Conservation (phyloP, 2,888 invertebrate genomes). For the Parasteatoda lunata region DNA sequence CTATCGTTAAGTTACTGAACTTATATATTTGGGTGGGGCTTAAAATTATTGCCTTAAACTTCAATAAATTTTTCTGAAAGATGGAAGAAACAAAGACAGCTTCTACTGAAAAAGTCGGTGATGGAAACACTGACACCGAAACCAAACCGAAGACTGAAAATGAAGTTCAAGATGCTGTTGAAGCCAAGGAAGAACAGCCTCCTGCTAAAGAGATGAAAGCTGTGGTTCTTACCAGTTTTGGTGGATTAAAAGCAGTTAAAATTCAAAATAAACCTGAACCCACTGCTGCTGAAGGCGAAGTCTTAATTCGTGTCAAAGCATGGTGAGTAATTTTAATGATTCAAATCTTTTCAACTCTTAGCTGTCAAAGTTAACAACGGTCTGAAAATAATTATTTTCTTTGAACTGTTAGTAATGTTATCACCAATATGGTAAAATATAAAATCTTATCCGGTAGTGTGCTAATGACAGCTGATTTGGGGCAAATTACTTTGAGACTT, state of each 20-base stretch:
- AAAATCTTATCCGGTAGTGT: no score
- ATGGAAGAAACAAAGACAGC: constrained; percentile 46
- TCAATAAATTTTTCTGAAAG: background rate
- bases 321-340: constrained; percentile 80
- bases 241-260: constrained; percentile 89
- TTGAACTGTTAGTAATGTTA: no score
- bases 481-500: no score
- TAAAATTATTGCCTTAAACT: constrained; percentile 1
- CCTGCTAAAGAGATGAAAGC: constrained; percentile 85
- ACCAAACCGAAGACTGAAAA: constrained; percentile 39
- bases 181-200: constrained; percentile 49
- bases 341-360: background rate
- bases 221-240: constrained; percentile 88
- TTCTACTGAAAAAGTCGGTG: constrained; percentile 37
- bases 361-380: background rate
- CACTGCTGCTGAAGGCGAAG: constrained; percentile 77
- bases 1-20: constrained; percentile 14
- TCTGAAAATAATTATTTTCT: no score
- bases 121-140: constrained; percentile 25
- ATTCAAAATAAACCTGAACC: constrained; percentile 87
- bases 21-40: constrained; percentile 56
- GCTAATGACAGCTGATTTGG: no score
- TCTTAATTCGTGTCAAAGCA: constrained; percentile 87
- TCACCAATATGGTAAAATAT: no score
- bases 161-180: constrained; percentile 39